Percentiles rank a stretch among this genome's conserved stretches.
phyloP scores from a whole-genome alignment of 2,888 invertebrate genomes.

The Anodontia alba region DNA sequence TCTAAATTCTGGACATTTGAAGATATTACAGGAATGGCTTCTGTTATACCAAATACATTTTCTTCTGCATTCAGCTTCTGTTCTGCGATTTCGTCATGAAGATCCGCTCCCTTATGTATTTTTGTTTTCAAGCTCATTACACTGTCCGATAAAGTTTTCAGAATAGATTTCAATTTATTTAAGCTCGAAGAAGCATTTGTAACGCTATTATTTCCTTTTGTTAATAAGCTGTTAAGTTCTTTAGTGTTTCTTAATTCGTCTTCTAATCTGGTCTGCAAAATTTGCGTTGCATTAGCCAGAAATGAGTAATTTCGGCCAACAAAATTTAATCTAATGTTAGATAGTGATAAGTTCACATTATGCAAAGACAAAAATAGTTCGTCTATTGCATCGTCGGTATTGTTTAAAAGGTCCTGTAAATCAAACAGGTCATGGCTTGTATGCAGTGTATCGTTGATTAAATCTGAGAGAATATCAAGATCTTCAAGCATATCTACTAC shows the following conservation, averaged over 20 bases:
- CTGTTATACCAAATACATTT: not conserved
- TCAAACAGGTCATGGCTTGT: not conserved
- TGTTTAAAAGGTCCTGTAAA: not conserved
- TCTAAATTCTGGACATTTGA: not conserved
- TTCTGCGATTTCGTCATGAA: not conserved
- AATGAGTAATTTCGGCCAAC: not conserved
- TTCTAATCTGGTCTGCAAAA: not conserved
- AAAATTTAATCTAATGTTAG: not conserved
- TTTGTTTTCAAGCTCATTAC: not conserved
- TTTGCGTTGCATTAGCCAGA: not conserved
- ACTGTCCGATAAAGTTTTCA: not conserved
- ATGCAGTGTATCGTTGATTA: not conserved
- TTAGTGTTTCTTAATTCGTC: not conserved
- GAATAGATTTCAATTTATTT: not conserved
- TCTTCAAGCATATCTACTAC: not conserved
- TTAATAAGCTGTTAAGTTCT: not conserved
- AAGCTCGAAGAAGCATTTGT: not conserved
- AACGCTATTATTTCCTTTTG: not conserved
- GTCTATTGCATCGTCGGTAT: not conserved
- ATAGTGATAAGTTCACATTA: not conserved
- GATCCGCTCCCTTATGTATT: not conserved
- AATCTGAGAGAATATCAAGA: not conserved
- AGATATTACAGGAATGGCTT: not conserved
- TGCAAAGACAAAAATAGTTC: not conserved
- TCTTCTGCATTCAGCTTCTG: not conserved